Conservation (phyloP, 2,888 invertebrate species). For the Acleris laterana region DNA sequence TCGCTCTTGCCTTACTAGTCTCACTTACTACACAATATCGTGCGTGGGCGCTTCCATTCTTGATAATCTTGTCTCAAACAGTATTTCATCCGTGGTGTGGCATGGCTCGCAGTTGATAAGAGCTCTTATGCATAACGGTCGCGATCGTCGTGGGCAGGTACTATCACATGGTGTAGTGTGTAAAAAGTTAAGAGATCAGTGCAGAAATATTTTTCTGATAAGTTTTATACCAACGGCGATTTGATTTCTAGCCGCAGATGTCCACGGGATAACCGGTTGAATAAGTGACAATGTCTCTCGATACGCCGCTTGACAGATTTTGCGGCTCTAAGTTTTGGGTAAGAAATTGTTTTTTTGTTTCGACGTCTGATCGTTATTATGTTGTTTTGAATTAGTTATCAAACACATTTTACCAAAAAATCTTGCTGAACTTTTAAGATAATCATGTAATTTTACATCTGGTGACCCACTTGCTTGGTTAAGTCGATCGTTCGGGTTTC, state of each 20-base stretch:
- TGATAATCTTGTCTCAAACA: slow-evolving; percentile 12
- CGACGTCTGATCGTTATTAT: background rate
- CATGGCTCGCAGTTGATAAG: slow-evolving; percentile 15
- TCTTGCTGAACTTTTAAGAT: background rate
- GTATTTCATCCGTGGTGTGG: slow-evolving; percentile 18
- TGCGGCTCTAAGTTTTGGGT: slow-evolving; percentile 93
- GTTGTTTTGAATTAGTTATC: background rate
- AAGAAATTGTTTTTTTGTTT: slow-evolving; percentile 53
- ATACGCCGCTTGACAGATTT: slow-evolving; percentile 88
- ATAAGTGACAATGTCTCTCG: slow-evolving; percentile 78
- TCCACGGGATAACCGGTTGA: slow-evolving; percentile 31
- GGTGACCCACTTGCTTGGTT: slow-evolving; percentile 6
- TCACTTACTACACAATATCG: slow-evolving; percentile 4
- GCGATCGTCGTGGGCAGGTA: slow-evolving; percentile 24
- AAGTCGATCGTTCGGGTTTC: background rate
- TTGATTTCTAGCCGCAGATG: slow-evolving; percentile 28
- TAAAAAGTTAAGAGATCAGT: slow-evolving; percentile 34
- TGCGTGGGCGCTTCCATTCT: slow-evolving; percentile 14
- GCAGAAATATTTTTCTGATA: slow-evolving; percentile 26
- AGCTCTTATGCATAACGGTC: slow-evolving; percentile 28
- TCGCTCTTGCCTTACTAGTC: slow-evolving; percentile 3
- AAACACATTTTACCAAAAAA: background rate
- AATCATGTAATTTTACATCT: background rate
- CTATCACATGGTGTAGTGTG: slow-evolving; percentile 34
- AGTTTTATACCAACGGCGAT: slow-evolving; percentile 31